Evolutionary conservation across 2,113 vertebrate genomes (phyloP).

Genomic region (Anarrhichthys ocellatus): DNA sequence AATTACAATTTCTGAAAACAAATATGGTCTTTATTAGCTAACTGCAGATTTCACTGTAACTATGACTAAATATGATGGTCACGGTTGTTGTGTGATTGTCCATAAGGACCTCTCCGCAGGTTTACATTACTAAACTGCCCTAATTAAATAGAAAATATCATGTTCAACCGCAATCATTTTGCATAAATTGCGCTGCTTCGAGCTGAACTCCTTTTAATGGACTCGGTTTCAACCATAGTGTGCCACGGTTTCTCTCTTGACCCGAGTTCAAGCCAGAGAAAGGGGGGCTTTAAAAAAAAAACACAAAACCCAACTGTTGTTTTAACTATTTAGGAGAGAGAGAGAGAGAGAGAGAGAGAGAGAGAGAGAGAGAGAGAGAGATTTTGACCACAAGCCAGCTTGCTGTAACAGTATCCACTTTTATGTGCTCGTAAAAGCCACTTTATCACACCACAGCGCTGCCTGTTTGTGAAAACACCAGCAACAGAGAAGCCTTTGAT

Average conservation of each 20-base stretch:
- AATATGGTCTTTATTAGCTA: slow-evolving; percentile 57
- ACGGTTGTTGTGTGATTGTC: slow-evolving; percentile 43
- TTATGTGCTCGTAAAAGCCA: slow-evolving; percentile 75
- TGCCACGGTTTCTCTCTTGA: slow-evolving; percentile 58
- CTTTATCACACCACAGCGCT: slow-evolving; percentile 65
- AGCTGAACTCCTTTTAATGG: slow-evolving; percentile 34
- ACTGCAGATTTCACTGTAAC: slow-evolving; percentile 39
- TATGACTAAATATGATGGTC: slow-evolving; percentile 49
- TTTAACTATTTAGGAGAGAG: slow-evolving; percentile 59
- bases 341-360: too few species aligned
- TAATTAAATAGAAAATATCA: slow-evolving; percentile 60
- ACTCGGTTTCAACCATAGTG: slow-evolving; percentile 34
- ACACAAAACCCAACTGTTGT: slow-evolving; percentile 70
- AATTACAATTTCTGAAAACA: slow-evolving; percentile 50
- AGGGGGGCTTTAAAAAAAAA: slow-evolving; percentile 57
- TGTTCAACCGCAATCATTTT: slow-evolving; percentile 50
- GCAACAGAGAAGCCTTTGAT: slow-evolving; percentile 36
- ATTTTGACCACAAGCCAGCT: slow-evolving; percentile 64
- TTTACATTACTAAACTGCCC: slow-evolving; percentile 53
- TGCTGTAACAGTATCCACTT: slow-evolving; percentile 64
- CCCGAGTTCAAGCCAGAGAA: slow-evolving; percentile 50
- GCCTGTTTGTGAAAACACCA: slow-evolving; percentile 56
- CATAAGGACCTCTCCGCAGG: slow-evolving; percentile 32
- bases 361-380: slow-evolving; percentile 13
- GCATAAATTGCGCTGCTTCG: slow-evolving; percentile 28